These are phyloP conservation scores for rat (Rattus norvegicus) DNA, from an alignment of 2,113 vertebrate species.

Conservation along the genomic window DNA sequence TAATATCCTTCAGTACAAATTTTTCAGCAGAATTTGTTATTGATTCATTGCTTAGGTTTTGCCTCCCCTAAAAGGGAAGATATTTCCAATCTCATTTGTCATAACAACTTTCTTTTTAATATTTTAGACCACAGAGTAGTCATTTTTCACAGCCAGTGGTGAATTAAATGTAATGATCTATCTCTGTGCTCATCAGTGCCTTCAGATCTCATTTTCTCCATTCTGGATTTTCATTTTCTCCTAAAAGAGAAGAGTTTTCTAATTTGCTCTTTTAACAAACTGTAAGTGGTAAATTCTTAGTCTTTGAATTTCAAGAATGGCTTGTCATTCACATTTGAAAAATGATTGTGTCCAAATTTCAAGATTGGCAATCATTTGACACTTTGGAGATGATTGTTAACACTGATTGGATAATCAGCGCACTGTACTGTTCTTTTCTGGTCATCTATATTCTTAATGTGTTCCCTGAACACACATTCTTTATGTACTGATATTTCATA, in stretches of 20 bases:
- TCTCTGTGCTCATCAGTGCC: not conserved
- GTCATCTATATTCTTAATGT: not conserved
- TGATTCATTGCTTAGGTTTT: not conserved
- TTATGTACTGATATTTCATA: not conserved
- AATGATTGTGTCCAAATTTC: not conserved
- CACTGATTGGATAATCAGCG: not conserved
- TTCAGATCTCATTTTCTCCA: not conserved
- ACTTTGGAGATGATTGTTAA: not conserved
- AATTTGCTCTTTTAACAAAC: slow-evolving; percentile 42
- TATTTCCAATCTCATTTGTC: not conserved
- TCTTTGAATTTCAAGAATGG: not conserved
- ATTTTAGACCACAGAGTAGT: not conserved
- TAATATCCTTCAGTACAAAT: not conserved
- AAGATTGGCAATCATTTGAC: not conserved
- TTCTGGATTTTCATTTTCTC: not conserved
- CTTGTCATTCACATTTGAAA: not conserved
- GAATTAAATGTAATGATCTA: not conserved
- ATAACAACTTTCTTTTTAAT: slow-evolving; percentile 6
- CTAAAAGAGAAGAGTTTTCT: slow-evolving; percentile 10
- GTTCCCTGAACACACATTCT: slow-evolving; percentile 3
- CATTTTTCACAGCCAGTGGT: slow-evolving; percentile 13
- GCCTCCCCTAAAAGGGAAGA: not conserved
- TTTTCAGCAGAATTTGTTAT: not conserved
- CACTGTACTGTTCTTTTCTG: not conserved
- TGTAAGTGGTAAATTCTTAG: not conserved